These are phyloP conservation scores for Sphenodon punctatus DNA, from an alignment of 2,797 vertebrate genomes.

Conservation along the genomic window DNA sequence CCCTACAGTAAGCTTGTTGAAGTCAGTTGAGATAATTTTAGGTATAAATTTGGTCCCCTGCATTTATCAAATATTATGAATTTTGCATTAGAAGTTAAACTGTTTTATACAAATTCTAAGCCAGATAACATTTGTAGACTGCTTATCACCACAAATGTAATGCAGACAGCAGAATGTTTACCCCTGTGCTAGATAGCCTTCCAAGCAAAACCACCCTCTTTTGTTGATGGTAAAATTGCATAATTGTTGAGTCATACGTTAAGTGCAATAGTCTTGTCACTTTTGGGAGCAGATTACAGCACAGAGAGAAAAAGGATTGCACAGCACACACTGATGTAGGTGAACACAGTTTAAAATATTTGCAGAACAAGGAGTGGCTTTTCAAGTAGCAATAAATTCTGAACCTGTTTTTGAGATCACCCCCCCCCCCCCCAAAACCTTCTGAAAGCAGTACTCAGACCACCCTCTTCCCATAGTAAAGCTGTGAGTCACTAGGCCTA, in stretches of 20 bases:
- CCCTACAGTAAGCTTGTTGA: not conserved
- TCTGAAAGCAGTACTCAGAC: not conserved
- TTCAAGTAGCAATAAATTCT: not conserved
- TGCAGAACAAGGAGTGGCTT: not conserved
- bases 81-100: no score
- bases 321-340: not conserved
- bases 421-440: not conserved
- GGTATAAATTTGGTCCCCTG: no score
- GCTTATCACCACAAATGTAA: not conserved
- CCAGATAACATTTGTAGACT: not conserved
- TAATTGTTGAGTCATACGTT: not conserved
- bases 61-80: no score
- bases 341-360: not conserved
- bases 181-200: not conserved
- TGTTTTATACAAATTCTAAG: not conserved
- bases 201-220: not conserved
- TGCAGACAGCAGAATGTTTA: not conserved
- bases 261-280: not conserved
- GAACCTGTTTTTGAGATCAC: not conserved
- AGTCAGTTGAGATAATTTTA: no score
- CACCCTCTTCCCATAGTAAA: not conserved
- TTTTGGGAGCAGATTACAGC: not conserved
- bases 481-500: not conserved
- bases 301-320: not conserved
- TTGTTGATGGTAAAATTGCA: not conserved